phyloP scores from a whole-genome alignment of 2,113 vertebrate genomes.

The Atherinomorus stipes region DNA sequence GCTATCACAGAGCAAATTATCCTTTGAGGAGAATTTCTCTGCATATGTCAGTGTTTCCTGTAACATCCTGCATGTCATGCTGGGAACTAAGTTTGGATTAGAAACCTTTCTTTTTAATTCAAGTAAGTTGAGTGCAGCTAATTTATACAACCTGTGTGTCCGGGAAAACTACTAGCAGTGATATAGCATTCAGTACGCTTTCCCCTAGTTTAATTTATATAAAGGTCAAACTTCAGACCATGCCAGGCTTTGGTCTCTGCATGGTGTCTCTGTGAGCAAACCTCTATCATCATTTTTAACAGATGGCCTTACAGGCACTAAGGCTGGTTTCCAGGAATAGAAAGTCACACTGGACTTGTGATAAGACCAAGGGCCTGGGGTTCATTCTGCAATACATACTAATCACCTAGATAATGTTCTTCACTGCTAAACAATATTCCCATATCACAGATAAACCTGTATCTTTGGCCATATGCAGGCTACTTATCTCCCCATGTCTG shows the following conservation, averaged over 20 bases:
- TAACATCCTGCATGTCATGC: conserved; percentile 12
- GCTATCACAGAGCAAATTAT: not conserved
- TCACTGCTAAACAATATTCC: conserved; percentile 61
- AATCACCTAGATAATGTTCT: conserved; percentile 66
- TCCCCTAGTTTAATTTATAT: conserved; percentile 54
- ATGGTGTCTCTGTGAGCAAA: conserved; percentile 56
- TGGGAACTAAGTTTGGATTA: conserved; percentile 26
- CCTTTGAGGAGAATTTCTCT: too few relatives aligned
- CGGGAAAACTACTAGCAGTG: conserved; percentile 16
- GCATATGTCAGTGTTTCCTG: not conserved
- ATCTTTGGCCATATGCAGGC: conserved; percentile 40
- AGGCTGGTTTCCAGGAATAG: conserved; percentile 55
- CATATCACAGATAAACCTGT: conserved; percentile 54
- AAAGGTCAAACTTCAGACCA: conserved; percentile 62
- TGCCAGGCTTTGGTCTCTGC: conserved; percentile 45
- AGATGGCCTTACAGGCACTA: conserved; percentile 54
- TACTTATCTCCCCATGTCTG: conserved; percentile 54
- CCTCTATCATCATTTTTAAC: conserved; percentile 46
- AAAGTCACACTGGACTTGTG: conserved; percentile 48
- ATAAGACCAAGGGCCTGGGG: conserved; percentile 61
- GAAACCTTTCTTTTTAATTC: conserved; percentile 17
- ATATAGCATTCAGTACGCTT: conserved; percentile 30
- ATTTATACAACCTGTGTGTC: conserved; percentile 10
- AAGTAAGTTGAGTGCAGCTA: not conserved
- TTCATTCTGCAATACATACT: conserved; percentile 60